phyloP scores from a whole-genome alignment of 2,113 vertebrate genomes.

The Romanogobio albipinnatus region DNA sequence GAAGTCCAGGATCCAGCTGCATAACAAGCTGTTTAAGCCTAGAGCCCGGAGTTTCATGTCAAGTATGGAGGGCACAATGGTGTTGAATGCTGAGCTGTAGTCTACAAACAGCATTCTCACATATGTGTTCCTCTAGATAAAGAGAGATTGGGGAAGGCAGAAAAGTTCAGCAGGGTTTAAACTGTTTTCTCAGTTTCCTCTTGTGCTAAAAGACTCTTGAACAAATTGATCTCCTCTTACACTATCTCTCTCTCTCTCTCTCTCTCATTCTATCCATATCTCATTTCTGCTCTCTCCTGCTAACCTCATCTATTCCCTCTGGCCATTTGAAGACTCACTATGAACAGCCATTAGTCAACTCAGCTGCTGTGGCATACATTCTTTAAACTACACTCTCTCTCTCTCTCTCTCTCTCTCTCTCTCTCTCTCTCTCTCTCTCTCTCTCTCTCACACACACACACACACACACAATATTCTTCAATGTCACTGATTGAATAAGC shows the following conservation, averaged over 20 bases:
- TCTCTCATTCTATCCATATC: conserved; percentile 9
- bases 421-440: not conserved
- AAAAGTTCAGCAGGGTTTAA: not conserved
- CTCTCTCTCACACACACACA: conserved; percentile 24
- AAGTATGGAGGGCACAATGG: too few species aligned
- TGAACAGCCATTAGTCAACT: conserved; percentile 36
- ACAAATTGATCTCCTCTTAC: not conserved
- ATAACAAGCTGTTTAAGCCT: too few species aligned
- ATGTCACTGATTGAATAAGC: too few species aligned
- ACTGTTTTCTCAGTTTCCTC: not conserved
- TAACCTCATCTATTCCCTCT: conserved; percentile 36
- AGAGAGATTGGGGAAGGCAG: not conserved
- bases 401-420: not conserved
- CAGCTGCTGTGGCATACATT: conserved; percentile 11
- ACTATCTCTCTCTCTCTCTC: conserved; percentile 2
- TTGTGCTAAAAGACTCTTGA: not conserved
- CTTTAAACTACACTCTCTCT: not conserved
- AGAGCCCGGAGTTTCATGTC: too few species aligned
- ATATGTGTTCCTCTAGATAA: too few species aligned
- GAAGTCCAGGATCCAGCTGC: too few species aligned
- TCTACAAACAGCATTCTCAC: too few species aligned
- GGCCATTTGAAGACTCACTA: conserved; percentile 1
- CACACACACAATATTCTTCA: too few species aligned
- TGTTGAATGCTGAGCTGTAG: too few species aligned
- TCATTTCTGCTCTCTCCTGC: conserved; percentile 16